phyloP scores from a whole-genome alignment of 2,797 vertebrate genomes.

The Rhynchonycteris naso region DNA sequence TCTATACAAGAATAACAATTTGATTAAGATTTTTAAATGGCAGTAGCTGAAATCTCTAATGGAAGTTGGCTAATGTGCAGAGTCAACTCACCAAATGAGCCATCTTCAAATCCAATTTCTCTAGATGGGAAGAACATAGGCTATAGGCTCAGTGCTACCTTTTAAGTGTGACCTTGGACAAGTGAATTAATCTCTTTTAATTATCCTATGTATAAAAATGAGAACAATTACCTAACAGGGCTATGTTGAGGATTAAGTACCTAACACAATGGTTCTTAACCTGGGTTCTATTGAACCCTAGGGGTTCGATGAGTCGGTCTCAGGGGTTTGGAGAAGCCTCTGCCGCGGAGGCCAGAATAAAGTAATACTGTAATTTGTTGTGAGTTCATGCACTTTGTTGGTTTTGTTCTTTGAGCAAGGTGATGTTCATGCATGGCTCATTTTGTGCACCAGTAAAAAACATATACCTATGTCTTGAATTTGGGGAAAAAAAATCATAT shows the following conservation, averaged over 20 bases:
- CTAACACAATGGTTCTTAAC: background rate
- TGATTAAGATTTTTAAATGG: background rate
- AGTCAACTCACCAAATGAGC: background rate
- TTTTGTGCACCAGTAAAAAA: too few relatives aligned
- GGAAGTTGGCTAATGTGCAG: background rate
- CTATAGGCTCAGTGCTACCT: background rate
- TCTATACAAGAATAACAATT: background rate
- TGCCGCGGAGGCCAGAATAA: too few relatives aligned
- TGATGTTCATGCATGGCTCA: too few relatives aligned
- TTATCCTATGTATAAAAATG: background rate
- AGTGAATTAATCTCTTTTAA: slow-evolving; percentile 31
- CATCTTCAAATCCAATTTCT: slow-evolving; percentile 5
- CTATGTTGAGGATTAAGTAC: background rate
- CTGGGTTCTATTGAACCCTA: too few relatives aligned
- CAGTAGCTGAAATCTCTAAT: background rate
- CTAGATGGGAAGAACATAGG: background rate
- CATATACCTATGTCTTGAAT: too few relatives aligned
- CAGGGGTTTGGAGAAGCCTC: too few relatives aligned
- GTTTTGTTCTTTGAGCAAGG: too few relatives aligned
- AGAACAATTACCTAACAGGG: background rate
- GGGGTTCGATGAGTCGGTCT: too few relatives aligned
- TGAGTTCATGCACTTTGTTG: too few relatives aligned
- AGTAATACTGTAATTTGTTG: too few relatives aligned
- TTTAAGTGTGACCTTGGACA: background rate
- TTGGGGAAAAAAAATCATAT: too few relatives aligned